phyloP scores from a whole-genome alignment of 2,888 invertebrate genomes.

The Tetrapedia diversipes region DNA sequence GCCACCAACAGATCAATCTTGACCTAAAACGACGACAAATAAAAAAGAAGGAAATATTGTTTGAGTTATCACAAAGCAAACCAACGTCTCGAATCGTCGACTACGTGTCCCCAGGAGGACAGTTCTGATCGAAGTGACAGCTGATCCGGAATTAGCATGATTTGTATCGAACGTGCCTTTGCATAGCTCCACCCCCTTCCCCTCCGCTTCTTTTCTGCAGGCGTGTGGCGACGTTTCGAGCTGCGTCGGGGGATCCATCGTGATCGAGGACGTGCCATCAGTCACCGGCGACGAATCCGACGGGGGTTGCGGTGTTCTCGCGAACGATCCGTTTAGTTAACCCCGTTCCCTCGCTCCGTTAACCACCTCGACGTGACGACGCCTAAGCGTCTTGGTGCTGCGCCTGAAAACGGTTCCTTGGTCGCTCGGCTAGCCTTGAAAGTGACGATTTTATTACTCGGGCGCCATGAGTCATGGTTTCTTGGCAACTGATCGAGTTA shows the following conservation, averaged over 20 bases:
- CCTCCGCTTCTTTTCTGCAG: conserved; percentile 26
- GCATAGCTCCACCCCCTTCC: conserved; percentile 71
- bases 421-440: background rate
- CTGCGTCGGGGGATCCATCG: conserved; percentile 67
- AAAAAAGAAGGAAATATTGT: no score
- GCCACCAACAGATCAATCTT: no score
- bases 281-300: conserved; percentile 75
- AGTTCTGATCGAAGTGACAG: conserved; percentile 48
- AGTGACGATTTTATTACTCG: conserved; percentile 26
- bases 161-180: conserved; percentile 73
- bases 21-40: no score
- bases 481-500: background rate
- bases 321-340: conserved; percentile 73
- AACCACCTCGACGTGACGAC: conserved; percentile 69
- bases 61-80: no score
- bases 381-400: conserved; percentile 56
- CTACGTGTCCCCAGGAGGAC: background rate
- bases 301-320: conserved; percentile 71
- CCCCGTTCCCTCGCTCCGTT: conserved; percentile 54
- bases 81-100: no score
- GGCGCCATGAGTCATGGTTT: background rate
- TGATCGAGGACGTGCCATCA: conserved; percentile 81
- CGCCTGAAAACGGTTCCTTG: conserved; percentile 6
- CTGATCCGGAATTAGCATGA: conserved; percentile 71
- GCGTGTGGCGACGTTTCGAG: conserved; percentile 66